Base-by-base conservation (phyloP, 2,888 invertebrate genomes). In the Escarpia spicata region DNA sequence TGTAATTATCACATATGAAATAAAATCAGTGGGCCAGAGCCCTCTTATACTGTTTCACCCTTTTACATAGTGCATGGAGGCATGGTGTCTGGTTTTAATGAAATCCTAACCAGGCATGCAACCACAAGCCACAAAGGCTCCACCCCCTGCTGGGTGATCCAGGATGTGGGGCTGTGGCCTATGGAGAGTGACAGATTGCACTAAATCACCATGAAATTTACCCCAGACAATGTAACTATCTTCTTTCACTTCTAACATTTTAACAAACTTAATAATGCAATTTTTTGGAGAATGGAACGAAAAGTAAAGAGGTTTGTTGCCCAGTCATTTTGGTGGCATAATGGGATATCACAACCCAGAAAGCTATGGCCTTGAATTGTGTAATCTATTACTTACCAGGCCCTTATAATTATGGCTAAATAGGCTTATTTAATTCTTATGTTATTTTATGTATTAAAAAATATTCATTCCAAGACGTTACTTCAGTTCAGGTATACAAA, bases 171-270 rank as follows among this genome's bases (percentile, higher is more conserved):
- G 75, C 52, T 26, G 26, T 26, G 75, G 19, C 26, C 6, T n/a
- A 26, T 19, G 75, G 75, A n/a, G 75, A 26, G 75, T 75, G 26
- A 75, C 26, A 26, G 75, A 19, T n/a, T n/a, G 19, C n/a, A n/a
- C 75, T 75, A 75, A 75, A 75, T 75, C 26, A 75, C 75, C 75
- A 75, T 75, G 75, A 75, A 75, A 75, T 75, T 19, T 75, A 75
- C 19, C 75, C 75, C 75, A 75, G 75, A 75, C 75, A 75, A 75
- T 75, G 15, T 75, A 75, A 75, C 19, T 75, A 75, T 75, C 19
- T 75, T 75, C 75, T 75, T 75, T 75, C 75, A 75, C 26, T 75
- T 75, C 75, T 26, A 26, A 75, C 26, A 15, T 60, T 60, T 60
- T 60, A 60, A 3, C 60, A 60, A 15, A 19, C 52, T 52, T 60